Percentiles rank a stretch among this genome's conserved stretches.
phyloP scores from a whole-genome alignment of 2,113 vertebrate genomes.

The Scomber colias region DNA sequence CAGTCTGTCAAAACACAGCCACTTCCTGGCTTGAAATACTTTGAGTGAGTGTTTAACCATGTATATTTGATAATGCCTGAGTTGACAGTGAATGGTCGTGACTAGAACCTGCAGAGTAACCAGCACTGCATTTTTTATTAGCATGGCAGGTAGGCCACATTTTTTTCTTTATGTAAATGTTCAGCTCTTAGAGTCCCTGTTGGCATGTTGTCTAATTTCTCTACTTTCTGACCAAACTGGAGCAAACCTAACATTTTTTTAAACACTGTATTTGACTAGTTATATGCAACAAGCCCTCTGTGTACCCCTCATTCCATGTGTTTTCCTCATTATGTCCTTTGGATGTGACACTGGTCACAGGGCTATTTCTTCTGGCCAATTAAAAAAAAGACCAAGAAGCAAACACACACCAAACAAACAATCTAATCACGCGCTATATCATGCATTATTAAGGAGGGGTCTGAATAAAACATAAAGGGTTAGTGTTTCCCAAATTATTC shows the following conservation, averaged over 20 bases:
- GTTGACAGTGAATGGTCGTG: neutral
- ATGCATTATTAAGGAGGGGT: constrained; percentile 67
- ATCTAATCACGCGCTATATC: constrained; percentile 49
- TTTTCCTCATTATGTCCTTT: constrained; percentile 40
- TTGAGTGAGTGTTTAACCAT: constrained; percentile 7
- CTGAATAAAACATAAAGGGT: constrained; percentile 75
- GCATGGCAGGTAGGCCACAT: neutral
- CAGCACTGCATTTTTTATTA: neutral
- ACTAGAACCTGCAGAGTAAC: neutral
- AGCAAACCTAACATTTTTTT: constrained; percentile 7
- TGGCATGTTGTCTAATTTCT: neutral
- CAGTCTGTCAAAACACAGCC: constrained; percentile 22
- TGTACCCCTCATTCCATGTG: constrained; percentile 7
- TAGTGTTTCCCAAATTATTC: constrained; percentile 67
- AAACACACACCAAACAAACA: constrained; percentile 23
- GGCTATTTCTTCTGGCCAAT: constrained; percentile 36
- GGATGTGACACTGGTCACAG: constrained; percentile 54
- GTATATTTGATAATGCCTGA: neutral
- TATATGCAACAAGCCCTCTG: neutral
- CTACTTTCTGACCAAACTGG: neutral
- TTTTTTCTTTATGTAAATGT: constrained; percentile 3
- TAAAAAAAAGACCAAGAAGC: constrained; percentile 44
- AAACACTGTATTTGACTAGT: neutral
- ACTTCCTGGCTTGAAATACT: constrained; percentile 17
- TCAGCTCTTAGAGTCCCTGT: neutral